These are phyloP conservation scores for Oryzaephilus surinamensis DNA, from an alignment of 1,140 invertebrate species.

Conservation along the genomic window DNA sequence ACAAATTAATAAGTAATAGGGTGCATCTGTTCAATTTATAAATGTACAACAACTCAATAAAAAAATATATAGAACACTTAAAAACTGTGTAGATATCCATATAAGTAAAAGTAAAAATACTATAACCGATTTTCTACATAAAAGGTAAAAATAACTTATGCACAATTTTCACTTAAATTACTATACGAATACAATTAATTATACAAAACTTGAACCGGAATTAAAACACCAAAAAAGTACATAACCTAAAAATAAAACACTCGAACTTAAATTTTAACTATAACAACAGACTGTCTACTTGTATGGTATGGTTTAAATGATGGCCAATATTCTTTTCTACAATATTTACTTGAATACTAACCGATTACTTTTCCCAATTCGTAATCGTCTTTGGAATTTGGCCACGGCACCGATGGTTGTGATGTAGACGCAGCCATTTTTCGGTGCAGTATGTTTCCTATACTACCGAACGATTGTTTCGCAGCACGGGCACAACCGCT, in stretches of 20 bases:
- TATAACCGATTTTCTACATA: too few relatives aligned
- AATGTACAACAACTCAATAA: too few relatives aligned
- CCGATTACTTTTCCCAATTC: conserved; percentile 91
- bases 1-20: too few relatives aligned
- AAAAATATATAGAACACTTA: too few relatives aligned
- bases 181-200: conserved; percentile 15
- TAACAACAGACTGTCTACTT: too few relatives aligned
- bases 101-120: too few relatives aligned
- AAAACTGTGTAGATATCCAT: too few relatives aligned
- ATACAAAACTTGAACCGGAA: conserved; percentile 23
- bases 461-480: conserved; percentile 40
- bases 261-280: not conserved
- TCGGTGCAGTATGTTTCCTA: conserved; percentile 51
- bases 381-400: conserved; percentile 88
- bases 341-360: conserved; percentile 21
- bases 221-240: conserved; percentile 28
- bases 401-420: conserved; percentile 61
- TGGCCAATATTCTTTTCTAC: not conserved
- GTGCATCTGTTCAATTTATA: too few relatives aligned
- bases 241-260: conserved; percentile 26
- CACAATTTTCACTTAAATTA: too few relatives aligned
- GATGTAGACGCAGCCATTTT: conserved; percentile 60
- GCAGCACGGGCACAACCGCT: conserved; percentile 37
- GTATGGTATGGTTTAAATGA: too few relatives aligned
- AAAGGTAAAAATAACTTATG: too few relatives aligned